Percentiles rank a stretch among this genome's conserved stretches.
Evolutionary conservation across 2,113 vertebrate species (phyloP).

Genomic region (Marmota flaviventris): DNA sequence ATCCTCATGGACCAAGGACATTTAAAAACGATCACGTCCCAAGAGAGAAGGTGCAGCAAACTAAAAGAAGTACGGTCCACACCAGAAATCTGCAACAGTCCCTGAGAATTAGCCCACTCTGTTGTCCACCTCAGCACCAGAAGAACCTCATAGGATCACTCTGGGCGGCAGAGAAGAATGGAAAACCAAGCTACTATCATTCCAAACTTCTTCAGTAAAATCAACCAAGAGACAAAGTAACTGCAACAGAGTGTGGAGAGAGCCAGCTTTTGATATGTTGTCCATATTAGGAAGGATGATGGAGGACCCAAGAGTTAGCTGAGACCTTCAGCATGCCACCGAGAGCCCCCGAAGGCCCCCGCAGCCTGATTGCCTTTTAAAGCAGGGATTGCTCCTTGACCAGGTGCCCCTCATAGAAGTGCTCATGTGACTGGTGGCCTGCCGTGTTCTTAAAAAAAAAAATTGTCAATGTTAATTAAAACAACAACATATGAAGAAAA

Average conservation of each 20-base stretch:
- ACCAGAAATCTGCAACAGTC: too few species aligned
- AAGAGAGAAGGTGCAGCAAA: background rate
- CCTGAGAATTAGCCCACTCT: too few species aligned
- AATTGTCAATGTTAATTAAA: too few species aligned
- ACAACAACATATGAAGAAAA: too few species aligned
- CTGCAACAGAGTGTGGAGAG: background rate
- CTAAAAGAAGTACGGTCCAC: fast-evolving
- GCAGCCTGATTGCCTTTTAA: fast-evolving
- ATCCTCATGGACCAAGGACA: background rate
- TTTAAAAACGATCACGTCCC: background rate
- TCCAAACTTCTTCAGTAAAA: background rate
- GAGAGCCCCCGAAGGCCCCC: too few species aligned
- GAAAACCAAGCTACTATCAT: background rate
- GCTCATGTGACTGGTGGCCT: too few species aligned
- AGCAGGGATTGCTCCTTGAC: background rate
- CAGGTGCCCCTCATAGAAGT: background rate
- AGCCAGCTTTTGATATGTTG: background rate
- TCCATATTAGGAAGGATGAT: too few species aligned
- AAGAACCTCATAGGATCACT: fast-evolving
- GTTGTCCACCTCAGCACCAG: too few species aligned
- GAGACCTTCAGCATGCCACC: background rate
- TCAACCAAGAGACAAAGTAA: background rate
- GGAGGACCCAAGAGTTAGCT: background rate
- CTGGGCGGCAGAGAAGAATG: background rate
- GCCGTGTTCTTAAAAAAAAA: background rate